These are phyloP conservation scores for Drosophila albomicans DNA, from an alignment of 1,140 invertebrate genomes.

Conservation along the genomic window DNA sequence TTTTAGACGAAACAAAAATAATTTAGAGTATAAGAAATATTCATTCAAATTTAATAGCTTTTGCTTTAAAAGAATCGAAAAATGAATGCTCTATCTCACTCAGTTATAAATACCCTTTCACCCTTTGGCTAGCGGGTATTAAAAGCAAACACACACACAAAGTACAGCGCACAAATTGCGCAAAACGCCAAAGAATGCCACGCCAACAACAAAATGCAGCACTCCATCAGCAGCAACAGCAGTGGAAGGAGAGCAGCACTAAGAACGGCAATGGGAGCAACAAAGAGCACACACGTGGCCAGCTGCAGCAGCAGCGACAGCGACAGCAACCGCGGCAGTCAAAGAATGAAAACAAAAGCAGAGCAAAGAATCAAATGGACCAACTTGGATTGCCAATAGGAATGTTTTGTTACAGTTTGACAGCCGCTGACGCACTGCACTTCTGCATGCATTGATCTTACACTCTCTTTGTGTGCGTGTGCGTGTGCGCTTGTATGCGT, in stretches of 20 bases:
- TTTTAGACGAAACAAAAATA: no score
- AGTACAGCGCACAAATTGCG: slow-evolving; percentile 79
- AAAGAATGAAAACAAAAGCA: slow-evolving; percentile 64
- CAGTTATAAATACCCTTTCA: no score
- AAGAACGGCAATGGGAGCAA: slow-evolving; percentile 39
- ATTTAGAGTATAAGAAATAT: no score
- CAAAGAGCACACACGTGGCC: slow-evolving; percentile 13
- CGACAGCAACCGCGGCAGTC: background rate
- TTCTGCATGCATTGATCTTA: slow-evolving; percentile 2
- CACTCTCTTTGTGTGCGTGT: background rate
- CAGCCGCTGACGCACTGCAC: slow-evolving; percentile 27
- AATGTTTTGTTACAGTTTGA: slow-evolving; percentile 41
- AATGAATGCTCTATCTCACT: no score
- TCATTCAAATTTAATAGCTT: no score
- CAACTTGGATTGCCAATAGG: slow-evolving; percentile 73
- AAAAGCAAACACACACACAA: slow-evolving; percentile 19
- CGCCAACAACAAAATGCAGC: slow-evolving; percentile 49
- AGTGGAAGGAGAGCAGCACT: slow-evolving; percentile 38
- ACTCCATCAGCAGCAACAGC: background rate
- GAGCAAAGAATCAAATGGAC: slow-evolving; percentile 61
- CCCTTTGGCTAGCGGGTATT: no score
- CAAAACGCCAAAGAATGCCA: slow-evolving; percentile 73
- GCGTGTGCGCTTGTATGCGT: slow-evolving; percentile 5
- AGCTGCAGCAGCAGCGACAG: slow-evolving; percentile 29
- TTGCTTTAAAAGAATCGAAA: no score